Evolutionary conservation across 2,113 vertebrate genomes (phyloP).

Genomic region (Willisornis vidua): DNA sequence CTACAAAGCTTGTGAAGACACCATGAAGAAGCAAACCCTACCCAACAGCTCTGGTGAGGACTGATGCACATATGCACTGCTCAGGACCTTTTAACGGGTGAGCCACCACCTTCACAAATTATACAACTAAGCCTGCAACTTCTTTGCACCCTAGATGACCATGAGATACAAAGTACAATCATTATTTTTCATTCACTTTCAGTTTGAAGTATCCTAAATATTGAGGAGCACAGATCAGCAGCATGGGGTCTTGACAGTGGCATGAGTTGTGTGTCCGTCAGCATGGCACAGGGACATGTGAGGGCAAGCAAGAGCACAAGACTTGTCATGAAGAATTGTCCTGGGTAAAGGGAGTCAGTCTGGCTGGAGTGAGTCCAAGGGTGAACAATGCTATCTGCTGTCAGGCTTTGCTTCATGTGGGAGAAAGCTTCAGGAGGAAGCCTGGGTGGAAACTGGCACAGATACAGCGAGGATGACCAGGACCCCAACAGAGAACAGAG

Average conservation of each 20-base stretch:
- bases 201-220: conserved; percentile 5
- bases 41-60: not conserved
- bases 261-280: conserved; percentile 46
- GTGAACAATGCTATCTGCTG: conserved; percentile 9
- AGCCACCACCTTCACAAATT: not conserved
- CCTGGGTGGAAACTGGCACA: not conserved
- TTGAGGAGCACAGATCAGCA: not conserved
- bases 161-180: not conserved
- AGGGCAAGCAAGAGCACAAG: not conserved
- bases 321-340: conserved; percentile 50
- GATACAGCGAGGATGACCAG: rapidly evolving
- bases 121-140: not conserved
- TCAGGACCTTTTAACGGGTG: not conserved
- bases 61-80: rapidly evolving
- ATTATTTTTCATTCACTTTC: conserved; percentile 28
- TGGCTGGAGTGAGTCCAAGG: conserved; percentile 40
- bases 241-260: not conserved
- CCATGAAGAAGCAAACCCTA: not conserved
- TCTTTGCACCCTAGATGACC: not conserved
- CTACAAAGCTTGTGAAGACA: not conserved
- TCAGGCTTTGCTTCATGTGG: not conserved
- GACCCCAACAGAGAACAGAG: not conserved
- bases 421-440: not conserved
- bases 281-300: not conserved
- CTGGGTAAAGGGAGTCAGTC: conserved; percentile 48